A percentile compares a stretch with the other conserved stretches of the same genome.
phyloP scores from a whole-genome alignment of 2,113 vertebrate species.

The Bubo blakistoni region DNA sequence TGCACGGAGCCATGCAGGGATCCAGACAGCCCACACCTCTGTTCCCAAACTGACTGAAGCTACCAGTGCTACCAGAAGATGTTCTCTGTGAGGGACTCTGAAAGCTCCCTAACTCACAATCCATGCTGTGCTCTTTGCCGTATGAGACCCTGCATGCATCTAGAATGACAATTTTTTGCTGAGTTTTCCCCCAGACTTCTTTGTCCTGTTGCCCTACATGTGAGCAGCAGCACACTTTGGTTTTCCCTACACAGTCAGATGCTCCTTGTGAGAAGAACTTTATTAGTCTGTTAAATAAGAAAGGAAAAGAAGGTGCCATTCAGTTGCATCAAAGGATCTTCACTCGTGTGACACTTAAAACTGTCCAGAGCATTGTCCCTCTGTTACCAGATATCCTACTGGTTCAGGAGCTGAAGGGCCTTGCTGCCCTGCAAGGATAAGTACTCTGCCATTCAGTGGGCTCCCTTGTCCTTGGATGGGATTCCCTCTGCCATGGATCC shows the following conservation, averaged over 20 bases:
- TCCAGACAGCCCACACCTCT: accelerated
- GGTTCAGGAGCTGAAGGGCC: neutral
- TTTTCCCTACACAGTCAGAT: neutral
- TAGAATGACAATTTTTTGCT: neutral
- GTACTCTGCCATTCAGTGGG: neutral
- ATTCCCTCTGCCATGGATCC: neutral
- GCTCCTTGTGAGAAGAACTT: neutral
- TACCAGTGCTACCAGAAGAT: neutral
- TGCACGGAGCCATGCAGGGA: accelerated
- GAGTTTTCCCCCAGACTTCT: neutral
- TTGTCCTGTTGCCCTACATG: neutral
- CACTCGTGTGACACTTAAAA: neutral
- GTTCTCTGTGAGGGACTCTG: neutral
- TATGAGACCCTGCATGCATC: neutral
- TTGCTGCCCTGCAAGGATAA: neutral
- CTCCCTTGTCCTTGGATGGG: neutral
- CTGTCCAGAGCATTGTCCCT: neutral
- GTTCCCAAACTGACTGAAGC: neutral
- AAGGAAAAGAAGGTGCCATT: neutral
- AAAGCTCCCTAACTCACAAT: neutral
- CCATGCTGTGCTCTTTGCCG: neutral
- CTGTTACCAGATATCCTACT: neutral
- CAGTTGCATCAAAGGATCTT: neutral
- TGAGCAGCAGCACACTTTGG: neutral
- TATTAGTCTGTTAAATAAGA: neutral